Base-by-base conservation (phyloP, 2,113 vertebrate species). In the Thalassarche chlororhynchos region DNA sequence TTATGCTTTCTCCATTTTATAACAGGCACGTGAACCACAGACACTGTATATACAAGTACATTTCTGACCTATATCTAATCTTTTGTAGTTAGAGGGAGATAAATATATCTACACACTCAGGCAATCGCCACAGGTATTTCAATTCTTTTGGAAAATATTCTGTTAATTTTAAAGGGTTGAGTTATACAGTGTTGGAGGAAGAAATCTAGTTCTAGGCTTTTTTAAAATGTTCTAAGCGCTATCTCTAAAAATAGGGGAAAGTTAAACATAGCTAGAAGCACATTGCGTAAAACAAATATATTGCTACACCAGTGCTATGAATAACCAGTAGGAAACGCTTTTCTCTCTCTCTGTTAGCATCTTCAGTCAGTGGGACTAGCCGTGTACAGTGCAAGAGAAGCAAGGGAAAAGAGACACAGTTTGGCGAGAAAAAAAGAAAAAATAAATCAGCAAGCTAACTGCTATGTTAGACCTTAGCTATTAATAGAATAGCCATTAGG, bases 181-280 rank as follows among this genome's bases (percentile, higher is more conserved):
- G 36, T 79, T 75, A n/a, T 26, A 55, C 47, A 47, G 54, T n/a
- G 36, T 7, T 84, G 49, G 21, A 78, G 32, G 40, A 92, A 85
- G 54, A 87, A 87, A 68, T 76, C 16, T 72, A 28, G 49, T 83
- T 87, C 46, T 54, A 83, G 60, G 29, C 38, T 83, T 58, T 83
- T 42, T 80, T 79, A 44, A 84, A 79, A 84, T n/a, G 47, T 89
- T 89, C 93, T 61, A 89, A 89, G 79, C 49, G 29, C 23, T 32
- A 23, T 32, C 51, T 78, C 71, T 90, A 93, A 72, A 89, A 91
- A 83, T 10, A 94, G 70, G 77, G 34, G 31, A 87, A 91, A 91
- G 70, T 79, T 96, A 95, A 91, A 91, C 74, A 95, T 42, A 93
- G 89, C 77, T 95, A 80, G 91, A 83, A 96, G 75, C 66, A 79